These are phyloP conservation scores for Datnioides undecimradiatus DNA, from an alignment of 2,113 vertebrate species.

Conservation along the genomic window DNA sequence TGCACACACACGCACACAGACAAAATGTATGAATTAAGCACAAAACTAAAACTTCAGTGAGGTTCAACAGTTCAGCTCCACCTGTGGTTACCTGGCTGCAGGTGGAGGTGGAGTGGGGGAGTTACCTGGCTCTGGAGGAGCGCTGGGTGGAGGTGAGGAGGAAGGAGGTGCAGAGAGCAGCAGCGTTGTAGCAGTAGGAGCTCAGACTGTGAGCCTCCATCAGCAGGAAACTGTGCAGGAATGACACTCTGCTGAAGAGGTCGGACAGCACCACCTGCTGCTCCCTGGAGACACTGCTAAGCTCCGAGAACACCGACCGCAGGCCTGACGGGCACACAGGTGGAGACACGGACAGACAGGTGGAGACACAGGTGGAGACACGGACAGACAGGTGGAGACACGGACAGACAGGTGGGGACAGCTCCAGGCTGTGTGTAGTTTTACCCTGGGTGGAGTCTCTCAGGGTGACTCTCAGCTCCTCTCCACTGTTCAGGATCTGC, in stretches of 20 bases:
- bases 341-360: not conserved
- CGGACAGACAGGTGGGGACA: not conserved
- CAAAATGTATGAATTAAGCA: too few species aligned
- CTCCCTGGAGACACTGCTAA: slow-evolving; percentile 80
- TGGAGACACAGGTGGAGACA: too few species aligned
- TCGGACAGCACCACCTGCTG: slow-evolving; percentile 86
- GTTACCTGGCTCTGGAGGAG: slow-evolving; percentile 84
- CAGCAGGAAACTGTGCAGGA: slow-evolving; percentile 86
- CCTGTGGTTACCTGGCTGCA: slow-evolving; percentile 13
- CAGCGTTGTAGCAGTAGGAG: slow-evolving; percentile 84
- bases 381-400: not conserved
- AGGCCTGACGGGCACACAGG: slow-evolving; percentile 75
- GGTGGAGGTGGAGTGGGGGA: slow-evolving; percentile 61
- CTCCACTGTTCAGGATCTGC: slow-evolving; percentile 84
- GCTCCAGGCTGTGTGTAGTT: too few species aligned
- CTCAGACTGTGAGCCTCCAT: slow-evolving; percentile 84
- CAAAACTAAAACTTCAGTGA: too few species aligned
- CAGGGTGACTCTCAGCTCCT: slow-evolving; percentile 82
- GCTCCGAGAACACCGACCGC: slow-evolving; percentile 79
- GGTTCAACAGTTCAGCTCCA: not conserved
- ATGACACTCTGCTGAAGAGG: slow-evolving; percentile 85
- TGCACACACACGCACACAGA: slow-evolving; percentile 47
- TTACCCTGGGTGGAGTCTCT: slow-evolving; percentile 79
- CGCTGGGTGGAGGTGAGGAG: slow-evolving; percentile 83
- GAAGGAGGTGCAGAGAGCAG: slow-evolving; percentile 78